These are phyloP conservation scores for Heloderma charlesbogerti DNA, from an alignment of 2,113 vertebrate species.

Conservation along the genomic window DNA sequence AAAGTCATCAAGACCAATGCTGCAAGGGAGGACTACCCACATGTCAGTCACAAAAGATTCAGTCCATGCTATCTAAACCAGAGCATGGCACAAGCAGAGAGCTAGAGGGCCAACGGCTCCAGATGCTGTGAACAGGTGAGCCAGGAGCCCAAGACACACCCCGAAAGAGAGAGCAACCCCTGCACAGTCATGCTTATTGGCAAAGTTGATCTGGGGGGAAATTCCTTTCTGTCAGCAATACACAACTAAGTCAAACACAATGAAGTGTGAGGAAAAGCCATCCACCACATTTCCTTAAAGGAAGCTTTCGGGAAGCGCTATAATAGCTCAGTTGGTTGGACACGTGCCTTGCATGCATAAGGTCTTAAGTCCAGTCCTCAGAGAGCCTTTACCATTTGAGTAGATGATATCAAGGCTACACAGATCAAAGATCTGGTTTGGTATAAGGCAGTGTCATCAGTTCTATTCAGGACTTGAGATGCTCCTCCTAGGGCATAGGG, in stretches of 20 bases:
- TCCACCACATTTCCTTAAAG: background rate
- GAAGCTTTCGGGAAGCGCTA: background rate
- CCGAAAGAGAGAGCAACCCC: background rate
- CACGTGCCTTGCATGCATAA: background rate
- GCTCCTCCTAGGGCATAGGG: too few relatives aligned
- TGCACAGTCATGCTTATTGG: background rate
- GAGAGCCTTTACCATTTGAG: background rate
- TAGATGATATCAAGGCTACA: background rate
- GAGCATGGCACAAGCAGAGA: background rate
- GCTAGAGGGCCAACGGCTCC: background rate
- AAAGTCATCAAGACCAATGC: background rate
- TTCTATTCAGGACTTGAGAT: background rate
- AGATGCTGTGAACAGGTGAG: background rate
- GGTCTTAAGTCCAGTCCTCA: background rate
- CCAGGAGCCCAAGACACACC: background rate
- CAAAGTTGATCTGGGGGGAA: background rate
- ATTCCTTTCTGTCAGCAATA: background rate
- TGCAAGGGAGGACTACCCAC: background rate
- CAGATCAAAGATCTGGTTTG: too few relatives aligned
- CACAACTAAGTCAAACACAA: background rate
- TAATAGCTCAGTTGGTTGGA: background rate
- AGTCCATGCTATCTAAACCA: background rate
- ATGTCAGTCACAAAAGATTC: background rate
- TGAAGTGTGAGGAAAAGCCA: background rate
- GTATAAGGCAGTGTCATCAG: background rate